Evolutionary conservation across 2,797 vertebrate genomes (phyloP).

Genomic region (Ptychobarbus kaznakovi): DNA sequence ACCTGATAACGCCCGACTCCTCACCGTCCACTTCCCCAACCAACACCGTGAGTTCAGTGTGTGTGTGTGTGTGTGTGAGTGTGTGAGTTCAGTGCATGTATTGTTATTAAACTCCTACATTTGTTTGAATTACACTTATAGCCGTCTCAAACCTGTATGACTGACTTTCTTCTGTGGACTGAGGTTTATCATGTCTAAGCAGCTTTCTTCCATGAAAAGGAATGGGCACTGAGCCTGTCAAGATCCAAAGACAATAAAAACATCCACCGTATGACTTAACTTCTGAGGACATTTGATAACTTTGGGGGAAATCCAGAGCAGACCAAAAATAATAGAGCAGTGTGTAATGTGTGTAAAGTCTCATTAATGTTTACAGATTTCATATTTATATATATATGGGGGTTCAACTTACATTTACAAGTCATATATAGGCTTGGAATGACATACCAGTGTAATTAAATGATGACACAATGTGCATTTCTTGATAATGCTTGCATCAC

Average conservation of each 20-base stretch:
- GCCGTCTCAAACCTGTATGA: background rate
- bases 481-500: background rate
- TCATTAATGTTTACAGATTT: background rate
- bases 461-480: background rate
- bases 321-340: background rate
- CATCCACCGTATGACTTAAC: background rate
- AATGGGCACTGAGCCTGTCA: background rate
- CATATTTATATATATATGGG: background rate
- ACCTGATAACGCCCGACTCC: slow-evolving; percentile 77
- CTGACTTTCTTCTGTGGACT: background rate
- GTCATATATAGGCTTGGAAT: background rate
- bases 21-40: slow-evolving; percentile 66
- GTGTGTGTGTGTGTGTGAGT: too few relatives aligned
- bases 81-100: too few relatives aligned
- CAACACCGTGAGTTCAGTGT: slow-evolving; percentile 72
- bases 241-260: background rate
- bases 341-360: background rate
- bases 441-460: background rate
- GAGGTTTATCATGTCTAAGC: background rate
- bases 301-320: background rate
- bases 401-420: background rate
- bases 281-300: background rate
- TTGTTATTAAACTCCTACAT: too few relatives aligned
- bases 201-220: background rate
- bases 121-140: too few relatives aligned